These are phyloP conservation scores for Manis javanica DNA, from an alignment of 2,797 vertebrate genomes.

Conservation along the genomic window DNA sequence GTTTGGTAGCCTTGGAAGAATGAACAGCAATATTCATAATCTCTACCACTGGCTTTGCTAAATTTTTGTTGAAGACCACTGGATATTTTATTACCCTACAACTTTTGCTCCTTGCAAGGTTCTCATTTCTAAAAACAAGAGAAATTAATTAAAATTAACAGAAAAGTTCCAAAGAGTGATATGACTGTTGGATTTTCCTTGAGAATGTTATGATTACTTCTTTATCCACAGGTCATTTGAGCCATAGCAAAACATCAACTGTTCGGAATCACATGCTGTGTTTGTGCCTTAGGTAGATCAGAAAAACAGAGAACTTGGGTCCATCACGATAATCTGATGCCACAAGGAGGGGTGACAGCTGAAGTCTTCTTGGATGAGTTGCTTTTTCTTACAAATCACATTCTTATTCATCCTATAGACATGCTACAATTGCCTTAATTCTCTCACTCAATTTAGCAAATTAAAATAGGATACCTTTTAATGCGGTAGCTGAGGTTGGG, in stretches of 20 bases:
- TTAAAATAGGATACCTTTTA: constrained; percentile 71
- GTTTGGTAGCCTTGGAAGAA: constrained; percentile 3
- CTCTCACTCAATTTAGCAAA: constrained; percentile 75
- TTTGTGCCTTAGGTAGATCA: accelerated
- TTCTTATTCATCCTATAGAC: constrained; percentile 22
- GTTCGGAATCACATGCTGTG: background rate
- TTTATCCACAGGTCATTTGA: background rate
- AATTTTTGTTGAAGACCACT: constrained; percentile 13
- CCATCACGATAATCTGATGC: background rate
- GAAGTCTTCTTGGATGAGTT: background rate
- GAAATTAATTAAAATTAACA: constrained; percentile 13
- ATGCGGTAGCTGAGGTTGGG: constrained; percentile 75
- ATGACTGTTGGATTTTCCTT: background rate
- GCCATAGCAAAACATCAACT: background rate
- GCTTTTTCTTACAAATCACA: constrained; percentile 39
- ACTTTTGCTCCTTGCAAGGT: constrained; percentile 27
- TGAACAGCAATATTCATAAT: background rate
- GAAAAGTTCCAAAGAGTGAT: background rate
- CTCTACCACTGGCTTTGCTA: constrained; percentile 4
- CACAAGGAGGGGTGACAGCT: background rate
- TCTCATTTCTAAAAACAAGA: background rate
- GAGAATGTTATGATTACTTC: background rate
- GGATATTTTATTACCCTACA: background rate
- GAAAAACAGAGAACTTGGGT: constrained; percentile 13
- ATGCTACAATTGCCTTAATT: constrained; percentile 51